These are phyloP conservation scores for Erannis defoliaria DNA, from an alignment of 2,888 invertebrate species.

Conservation along the genomic window DNA sequence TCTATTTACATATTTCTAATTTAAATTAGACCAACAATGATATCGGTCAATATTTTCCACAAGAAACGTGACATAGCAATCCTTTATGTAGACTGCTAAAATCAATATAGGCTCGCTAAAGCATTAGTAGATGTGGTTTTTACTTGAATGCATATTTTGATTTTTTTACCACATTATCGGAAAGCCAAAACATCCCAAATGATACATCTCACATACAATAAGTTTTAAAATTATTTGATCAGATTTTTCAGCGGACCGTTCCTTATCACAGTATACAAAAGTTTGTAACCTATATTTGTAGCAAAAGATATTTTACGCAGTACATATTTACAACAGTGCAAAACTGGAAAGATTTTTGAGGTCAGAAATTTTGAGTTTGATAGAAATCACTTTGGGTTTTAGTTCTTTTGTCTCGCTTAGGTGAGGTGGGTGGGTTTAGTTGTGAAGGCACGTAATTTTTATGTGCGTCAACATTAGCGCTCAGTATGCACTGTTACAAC, in stretches of 20 bases:
- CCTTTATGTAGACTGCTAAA: background rate
- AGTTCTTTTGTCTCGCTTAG: background rate
- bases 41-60: background rate
- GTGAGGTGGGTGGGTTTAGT: too few species aligned
- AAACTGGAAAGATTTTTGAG: background rate
- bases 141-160: background rate
- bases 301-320: background rate
- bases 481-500: too few species aligned
- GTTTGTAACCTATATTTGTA: constrained; percentile 11
- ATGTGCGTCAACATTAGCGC: too few species aligned
- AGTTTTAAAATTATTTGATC: constrained; percentile 8
- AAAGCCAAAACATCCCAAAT: background rate
- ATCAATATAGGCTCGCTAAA: background rate
- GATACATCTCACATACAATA: background rate
- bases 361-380: background rate
- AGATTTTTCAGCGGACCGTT: constrained; percentile 8
- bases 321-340: constrained; percentile 13
- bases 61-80: background rate
- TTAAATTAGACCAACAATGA: background rate
- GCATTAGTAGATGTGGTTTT: background rate
- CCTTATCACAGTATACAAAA: constrained; percentile 14
- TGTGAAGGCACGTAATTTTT: too few species aligned
- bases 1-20: background rate
- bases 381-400: background rate
- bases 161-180: background rate